Evolutionary conservation across 2,888 invertebrate species (phyloP), one percentile per base, ranked within the genome.

Genomic region (Ellobium chinense): DNA sequence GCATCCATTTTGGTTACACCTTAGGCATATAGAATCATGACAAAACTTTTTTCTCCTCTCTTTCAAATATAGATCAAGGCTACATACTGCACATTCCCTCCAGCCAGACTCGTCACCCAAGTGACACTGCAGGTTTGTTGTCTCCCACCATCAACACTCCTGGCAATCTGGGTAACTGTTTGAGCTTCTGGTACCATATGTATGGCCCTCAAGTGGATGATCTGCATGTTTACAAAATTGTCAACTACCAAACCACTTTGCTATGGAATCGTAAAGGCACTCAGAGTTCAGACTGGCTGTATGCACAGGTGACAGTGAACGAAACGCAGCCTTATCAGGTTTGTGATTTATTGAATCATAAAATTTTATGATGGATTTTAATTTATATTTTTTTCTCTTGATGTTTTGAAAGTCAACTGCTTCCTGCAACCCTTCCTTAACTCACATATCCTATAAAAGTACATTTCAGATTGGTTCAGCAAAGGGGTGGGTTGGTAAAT

Each of bases 171-270:
- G 86, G 88, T 4, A 80, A 83, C 24, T 91, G 91, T 74, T 76
- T 91, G 7, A 78, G 81, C 2, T 90, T 91, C 87, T 91, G 89
- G 90, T 91, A 91, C 80, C 90, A 89, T 82, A 90, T 91, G 90
- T 90, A 89, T 77, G 91, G 91, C 1, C 86, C 89, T 18, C 87
- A 89, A 70, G 86, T 91, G 24, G 88, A 89, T 82, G 87, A 87
- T 4, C 85, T 91, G 1, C 89, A 88, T 77, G 87, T 91, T 7
- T 91, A 91, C 83, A 86, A 84, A 0, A 81, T 85, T 27, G 77
- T 65, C 24, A 29, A 36, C 34, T 68, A 58, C 56, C 37, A 29
- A 4, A 79, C 73, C 56, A 86, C 83, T 2, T 83, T 86, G 9
- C 81, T 89, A 12, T 91, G 90, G 89, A 86, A 83, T 2, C 87